These are phyloP conservation scores for Syngnathus rostellatus DNA, from an alignment of 2,797 vertebrate genomes.

Conservation along the genomic window DNA sequence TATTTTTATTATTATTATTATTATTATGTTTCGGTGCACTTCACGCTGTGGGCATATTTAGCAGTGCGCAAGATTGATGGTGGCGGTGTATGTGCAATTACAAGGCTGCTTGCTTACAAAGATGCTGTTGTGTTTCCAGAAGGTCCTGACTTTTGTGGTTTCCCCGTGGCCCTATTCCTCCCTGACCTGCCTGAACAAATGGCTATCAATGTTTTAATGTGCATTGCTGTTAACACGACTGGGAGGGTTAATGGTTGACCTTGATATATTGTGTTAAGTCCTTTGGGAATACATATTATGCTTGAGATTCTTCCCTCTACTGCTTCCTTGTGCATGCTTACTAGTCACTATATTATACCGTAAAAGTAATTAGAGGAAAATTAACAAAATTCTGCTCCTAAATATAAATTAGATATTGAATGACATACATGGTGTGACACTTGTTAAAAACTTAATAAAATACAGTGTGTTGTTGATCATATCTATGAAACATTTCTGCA, in stretches of 20 bases:
- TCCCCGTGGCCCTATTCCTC: conserved; percentile 17
- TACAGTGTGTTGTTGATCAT: too few relatives aligned
- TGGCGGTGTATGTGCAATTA: conserved; percentile 14
- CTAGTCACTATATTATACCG: neutral
- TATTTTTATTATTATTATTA: too few relatives aligned
- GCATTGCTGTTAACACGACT: conserved; percentile 60
- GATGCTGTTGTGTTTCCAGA: conserved; percentile 16
- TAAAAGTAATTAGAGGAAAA: too few relatives aligned
- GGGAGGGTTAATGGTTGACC: conserved; percentile 59
- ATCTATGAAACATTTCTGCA: neutral
- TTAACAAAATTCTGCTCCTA: too few relatives aligned
- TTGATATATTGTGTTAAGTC: conserved; percentile 47
- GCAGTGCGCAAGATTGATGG: conserved; percentile 15
- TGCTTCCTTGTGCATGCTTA: conserved; percentile 16
- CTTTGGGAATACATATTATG: conserved; percentile 16
- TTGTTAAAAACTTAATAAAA: too few relatives aligned
- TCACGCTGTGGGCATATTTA: conserved; percentile 29
- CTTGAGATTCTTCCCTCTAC: conserved; percentile 26
- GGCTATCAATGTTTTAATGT: conserved; percentile 63
- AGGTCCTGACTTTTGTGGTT: conserved; percentile 24
- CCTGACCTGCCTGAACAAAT: conserved; percentile 27
- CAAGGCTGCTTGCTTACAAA: conserved; percentile 7
- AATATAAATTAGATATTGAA: neutral
- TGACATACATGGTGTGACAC: too few relatives aligned
- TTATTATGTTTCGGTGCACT: conserved; percentile 6